Evolutionary conservation across 2,888 invertebrate genomes (phyloP).

Genomic region (Diogma glabrata): DNA sequence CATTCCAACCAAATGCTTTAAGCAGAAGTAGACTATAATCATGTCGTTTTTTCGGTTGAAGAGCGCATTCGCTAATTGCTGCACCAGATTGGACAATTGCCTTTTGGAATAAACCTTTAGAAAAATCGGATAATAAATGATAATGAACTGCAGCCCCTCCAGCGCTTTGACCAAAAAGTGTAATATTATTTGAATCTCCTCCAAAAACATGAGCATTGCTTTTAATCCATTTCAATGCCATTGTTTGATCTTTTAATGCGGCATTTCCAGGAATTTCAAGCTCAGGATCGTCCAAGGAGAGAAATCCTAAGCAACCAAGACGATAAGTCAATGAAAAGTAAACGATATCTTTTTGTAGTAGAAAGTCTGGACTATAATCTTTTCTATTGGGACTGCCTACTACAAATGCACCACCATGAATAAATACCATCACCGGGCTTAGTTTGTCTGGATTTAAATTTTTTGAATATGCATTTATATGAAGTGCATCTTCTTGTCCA

Average conservation of each 20-base stretch:
- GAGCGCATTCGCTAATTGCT: not conserved
- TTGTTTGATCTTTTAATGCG: not conserved
- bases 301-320: not conserved
- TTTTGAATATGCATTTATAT: slow-evolving; percentile 38
- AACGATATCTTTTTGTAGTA: no score
- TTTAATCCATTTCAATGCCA: slow-evolving; percentile 1
- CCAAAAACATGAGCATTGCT: not conserved
- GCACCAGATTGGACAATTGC: not conserved
- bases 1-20: slow-evolving; percentile 30
- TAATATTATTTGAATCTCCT: not conserved
- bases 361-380: no score
- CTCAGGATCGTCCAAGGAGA: not conserved
- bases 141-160: not conserved
- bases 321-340: no score
- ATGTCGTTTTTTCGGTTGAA: not conserved
- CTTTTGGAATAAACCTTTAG: not conserved
- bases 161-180: not conserved
- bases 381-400: no score
- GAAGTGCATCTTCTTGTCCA: slow-evolving; percentile 22
- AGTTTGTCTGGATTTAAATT: slow-evolving; percentile 19
- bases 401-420: not conserved
- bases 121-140: not conserved
- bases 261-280: not conserved
- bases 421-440: not conserved
- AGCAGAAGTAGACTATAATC: slow-evolving; percentile 27